Base-by-base conservation (phyloP, 1,140 invertebrate genomes). In the Pseudomyrmex concolor region DNA sequence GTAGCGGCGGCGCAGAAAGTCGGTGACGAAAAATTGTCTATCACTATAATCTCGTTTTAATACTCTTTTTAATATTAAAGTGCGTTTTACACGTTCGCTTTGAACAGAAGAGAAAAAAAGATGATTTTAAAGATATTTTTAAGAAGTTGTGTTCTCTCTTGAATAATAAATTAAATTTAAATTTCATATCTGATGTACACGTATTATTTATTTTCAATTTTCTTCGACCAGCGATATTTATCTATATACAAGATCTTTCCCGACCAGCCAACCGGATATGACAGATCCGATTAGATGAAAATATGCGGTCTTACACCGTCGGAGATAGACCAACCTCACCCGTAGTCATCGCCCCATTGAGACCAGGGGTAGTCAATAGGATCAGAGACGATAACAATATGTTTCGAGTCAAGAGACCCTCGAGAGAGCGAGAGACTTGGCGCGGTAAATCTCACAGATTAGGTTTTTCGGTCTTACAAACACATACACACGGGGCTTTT, bases 251-350 rank as follows among this genome's bases (percentile, higher is more conserved):
- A 22, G 48, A 59, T 80, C 22, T 80, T 66, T 54, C 54, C 88
- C 90, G 91, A 91, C 92, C 92, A 70, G 84, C 83, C 85, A 91
- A 90, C 77, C 64, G 83, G 60, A 68, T 87, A 78, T 66, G 87
- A 89, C 86, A 89, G 81, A 92, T 93, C 91, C 89, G 91, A 92
- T 93, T 93, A 92, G 86, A 57, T 60, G 73, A 84, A 91, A 91
- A 92, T 91, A 87, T 86, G 84, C 50, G 73, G 72, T 59, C 68
- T 86, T 80, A 48, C 83, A 63, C 86, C 34, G 83, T 70, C 83
- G 87, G 50, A 80, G 17, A 78, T 70, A 77, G 83, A 86, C 72
- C 78, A 68, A 78, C 66, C 25, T 67, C 50, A 62, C 15, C 51
- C 48, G 55, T 34, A n/a, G 57, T 72, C 45, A 86, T 87, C 86